phyloP scores from a whole-genome alignment of 2,113 vertebrate species.

The Rhinichthys klamathensis region DNA sequence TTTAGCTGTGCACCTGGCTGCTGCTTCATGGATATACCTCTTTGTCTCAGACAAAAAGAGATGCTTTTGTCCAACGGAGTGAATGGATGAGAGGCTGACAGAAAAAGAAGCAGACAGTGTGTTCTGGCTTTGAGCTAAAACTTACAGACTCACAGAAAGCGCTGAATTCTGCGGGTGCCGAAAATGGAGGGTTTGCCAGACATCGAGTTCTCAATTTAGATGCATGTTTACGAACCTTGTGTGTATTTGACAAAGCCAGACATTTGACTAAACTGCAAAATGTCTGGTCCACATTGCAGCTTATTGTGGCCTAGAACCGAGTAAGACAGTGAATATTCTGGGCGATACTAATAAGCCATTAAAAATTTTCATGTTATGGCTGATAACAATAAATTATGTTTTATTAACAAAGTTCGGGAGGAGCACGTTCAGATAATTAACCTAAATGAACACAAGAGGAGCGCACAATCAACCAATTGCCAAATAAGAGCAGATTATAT shows the following conservation, averaged over 20 bases:
- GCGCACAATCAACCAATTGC: too few relatives aligned
- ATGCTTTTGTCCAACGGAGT: background rate
- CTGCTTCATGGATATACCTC: background rate
- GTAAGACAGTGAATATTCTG: background rate
- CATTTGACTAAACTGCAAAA: background rate
- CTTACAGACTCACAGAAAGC: conserved; percentile 30
- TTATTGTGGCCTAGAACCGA: too few relatives aligned
- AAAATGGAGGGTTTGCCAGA: conserved; percentile 6
- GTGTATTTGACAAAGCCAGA: background rate
- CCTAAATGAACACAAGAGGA: too few relatives aligned
- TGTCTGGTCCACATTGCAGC: background rate
- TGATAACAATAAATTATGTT: too few relatives aligned
- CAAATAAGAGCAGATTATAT: too few relatives aligned
- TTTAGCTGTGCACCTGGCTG: conserved; percentile 20
- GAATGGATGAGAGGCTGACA: conserved; percentile 16
- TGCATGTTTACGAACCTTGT: background rate
- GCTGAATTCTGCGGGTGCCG: conserved; percentile 24
- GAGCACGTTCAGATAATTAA: too few relatives aligned
- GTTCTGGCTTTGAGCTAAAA: conserved; percentile 32
- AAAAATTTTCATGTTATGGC: background rate
- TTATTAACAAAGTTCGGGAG: too few relatives aligned
- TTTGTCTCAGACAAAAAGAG: conserved; percentile 6
- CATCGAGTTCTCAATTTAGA: background rate
- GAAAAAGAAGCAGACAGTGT: background rate
- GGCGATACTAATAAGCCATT: background rate